Percentiles rank a stretch among this genome's conserved stretches.
Conservation (phyloP, 2,113 vertebrate genomes). For the Perca schrenkii region DNA sequence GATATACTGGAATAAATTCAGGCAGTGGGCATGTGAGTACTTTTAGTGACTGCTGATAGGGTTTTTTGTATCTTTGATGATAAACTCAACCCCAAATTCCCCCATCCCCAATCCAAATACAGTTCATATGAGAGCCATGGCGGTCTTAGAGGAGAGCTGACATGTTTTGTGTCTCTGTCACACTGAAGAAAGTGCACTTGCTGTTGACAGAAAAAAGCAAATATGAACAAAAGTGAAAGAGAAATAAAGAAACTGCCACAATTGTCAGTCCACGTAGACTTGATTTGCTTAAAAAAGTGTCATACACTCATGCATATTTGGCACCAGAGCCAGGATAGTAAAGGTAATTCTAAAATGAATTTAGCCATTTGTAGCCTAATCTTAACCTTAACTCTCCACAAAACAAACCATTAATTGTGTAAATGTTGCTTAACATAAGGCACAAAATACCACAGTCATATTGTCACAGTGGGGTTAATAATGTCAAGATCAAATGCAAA, state of each 20-base stretch:
- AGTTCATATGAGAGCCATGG: slow-evolving; percentile 78
- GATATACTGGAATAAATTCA: slow-evolving; percentile 41
- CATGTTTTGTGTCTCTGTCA: slow-evolving; percentile 80
- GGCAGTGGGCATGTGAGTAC: neutral
- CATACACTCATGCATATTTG: slow-evolving; percentile 52
- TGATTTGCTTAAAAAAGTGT: slow-evolving; percentile 56
- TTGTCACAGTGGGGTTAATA: slow-evolving; percentile 20
- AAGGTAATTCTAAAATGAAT: slow-evolving; percentile 28
- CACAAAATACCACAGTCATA: slow-evolving; percentile 11
- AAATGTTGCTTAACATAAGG: slow-evolving; percentile 6
- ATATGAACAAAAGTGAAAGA: slow-evolving; percentile 65
- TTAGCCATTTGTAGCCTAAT: slow-evolving; percentile 13
- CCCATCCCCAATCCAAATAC: neutral
- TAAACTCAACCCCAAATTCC: neutral
- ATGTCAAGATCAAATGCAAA: slow-evolving; percentile 24
- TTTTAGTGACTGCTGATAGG: slow-evolving; percentile 11
- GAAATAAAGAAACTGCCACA: slow-evolving; percentile 58
- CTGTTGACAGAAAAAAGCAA: slow-evolving; percentile 77
- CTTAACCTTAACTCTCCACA: slow-evolving; percentile 19
- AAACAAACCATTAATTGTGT: slow-evolving; percentile 14
- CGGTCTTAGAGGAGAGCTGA: slow-evolving; percentile 64
- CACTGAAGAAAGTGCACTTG: slow-evolving; percentile 78
- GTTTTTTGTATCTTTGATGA: slow-evolving; percentile 23
- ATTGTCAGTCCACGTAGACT: slow-evolving; percentile 53
- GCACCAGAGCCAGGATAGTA: slow-evolving; percentile 38